Evolutionary conservation across 2,888 invertebrate species (phyloP).

Genomic region (Dolomedes plantarius): DNA sequence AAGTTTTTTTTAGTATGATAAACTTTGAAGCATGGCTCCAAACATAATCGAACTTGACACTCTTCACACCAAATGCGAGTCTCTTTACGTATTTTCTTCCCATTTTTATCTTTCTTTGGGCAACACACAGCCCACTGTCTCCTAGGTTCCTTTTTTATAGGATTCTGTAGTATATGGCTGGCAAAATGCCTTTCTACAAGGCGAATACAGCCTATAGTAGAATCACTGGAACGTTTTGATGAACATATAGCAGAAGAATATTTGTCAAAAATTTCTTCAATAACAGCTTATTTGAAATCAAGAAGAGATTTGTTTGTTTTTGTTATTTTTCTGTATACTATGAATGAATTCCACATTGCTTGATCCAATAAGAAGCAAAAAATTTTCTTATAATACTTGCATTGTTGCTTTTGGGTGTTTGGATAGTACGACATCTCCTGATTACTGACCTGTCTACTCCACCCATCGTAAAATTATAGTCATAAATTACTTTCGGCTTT

Average conservation of each 20-base stretch:
- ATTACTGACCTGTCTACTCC: too few species aligned
- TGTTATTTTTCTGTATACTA: slow-evolving; percentile 7
- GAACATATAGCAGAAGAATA: slow-evolving; percentile 15
- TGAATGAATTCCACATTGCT: slow-evolving; percentile 20
- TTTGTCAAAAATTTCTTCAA: slow-evolving; percentile 31
- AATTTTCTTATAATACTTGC: slow-evolving; percentile 6
- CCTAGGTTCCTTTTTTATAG: background rate
- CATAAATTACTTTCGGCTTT: slow-evolving; percentile 35
- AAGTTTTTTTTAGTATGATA: slow-evolving; percentile 25
- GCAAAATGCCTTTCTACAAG: slow-evolving; percentile 31
- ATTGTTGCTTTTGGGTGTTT: slow-evolving; percentile 16
- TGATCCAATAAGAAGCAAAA: slow-evolving; percentile 5
- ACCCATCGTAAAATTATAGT: slow-evolving; percentile 38
- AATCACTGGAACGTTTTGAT: slow-evolving; percentile 24
- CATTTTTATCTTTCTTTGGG: background rate
- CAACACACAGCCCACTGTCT: slow-evolving; percentile 27
- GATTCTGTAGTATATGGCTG: slow-evolving; percentile 5
- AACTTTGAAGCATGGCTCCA: slow-evolving; percentile 17
- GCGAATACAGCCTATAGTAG: slow-evolving; percentile 11
- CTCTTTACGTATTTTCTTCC: slow-evolving; percentile 19
- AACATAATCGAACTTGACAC: slow-evolving; percentile 6
- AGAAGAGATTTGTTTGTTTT: slow-evolving; percentile 15
- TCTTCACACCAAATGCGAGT: slow-evolving; percentile 19
- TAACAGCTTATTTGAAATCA: slow-evolving; percentile 16
- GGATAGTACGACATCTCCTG: slow-evolving; percentile 20